Base-by-base conservation (phyloP, 2,797 vertebrate genomes). In the Margarornis squamiger region DNA sequence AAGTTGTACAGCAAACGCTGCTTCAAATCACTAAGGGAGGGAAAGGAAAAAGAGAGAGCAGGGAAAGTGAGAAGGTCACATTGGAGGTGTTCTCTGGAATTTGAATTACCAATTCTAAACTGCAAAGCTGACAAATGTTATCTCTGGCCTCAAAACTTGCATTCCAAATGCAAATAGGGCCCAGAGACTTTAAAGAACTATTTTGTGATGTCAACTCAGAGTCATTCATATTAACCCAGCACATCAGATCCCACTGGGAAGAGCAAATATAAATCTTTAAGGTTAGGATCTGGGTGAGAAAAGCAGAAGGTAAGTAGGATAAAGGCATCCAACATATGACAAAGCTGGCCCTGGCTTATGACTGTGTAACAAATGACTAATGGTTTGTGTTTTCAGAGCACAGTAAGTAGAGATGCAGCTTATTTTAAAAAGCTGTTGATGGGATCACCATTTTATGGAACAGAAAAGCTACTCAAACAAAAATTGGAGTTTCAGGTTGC, bases 91-190 rank as follows among this genome's bases (percentile, higher is more conserved):
- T 88, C 48, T 81, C 57, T 76, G 80, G 74, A 96, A 94, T 93
- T 70, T 92, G 66, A 94, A 95, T 93, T 91, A 46, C 79, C 15
- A 78, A 29, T 8, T 72, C 72, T 19, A 72, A 80, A 77, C 38
- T 29, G 26, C 30, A 78, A 77, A 75, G 65, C 46, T 92, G 91
- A 96, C 62, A 86, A 93, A 77, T 27, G 66, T 77, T 91, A 77
- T 92, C 65, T 81, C 75, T 32, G n/a, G 61, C 48, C 51, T 81
- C 73, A 75, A 70, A 96, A 92, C 65, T 62, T 34, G 30, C 65
- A 49, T 92, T 94, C 79, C 79, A 66, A 88, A 95, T 96, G 91
- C 73, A 95, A 94, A 95, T 81, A 70, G 27, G n/a, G 22, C 58
- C 29, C 66, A 75, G 54, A 78, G 54, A 57, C 30, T 88, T 88